Conservation (phyloP, 2,888 invertebrate genomes). For the Phaonia tiefii region DNA sequence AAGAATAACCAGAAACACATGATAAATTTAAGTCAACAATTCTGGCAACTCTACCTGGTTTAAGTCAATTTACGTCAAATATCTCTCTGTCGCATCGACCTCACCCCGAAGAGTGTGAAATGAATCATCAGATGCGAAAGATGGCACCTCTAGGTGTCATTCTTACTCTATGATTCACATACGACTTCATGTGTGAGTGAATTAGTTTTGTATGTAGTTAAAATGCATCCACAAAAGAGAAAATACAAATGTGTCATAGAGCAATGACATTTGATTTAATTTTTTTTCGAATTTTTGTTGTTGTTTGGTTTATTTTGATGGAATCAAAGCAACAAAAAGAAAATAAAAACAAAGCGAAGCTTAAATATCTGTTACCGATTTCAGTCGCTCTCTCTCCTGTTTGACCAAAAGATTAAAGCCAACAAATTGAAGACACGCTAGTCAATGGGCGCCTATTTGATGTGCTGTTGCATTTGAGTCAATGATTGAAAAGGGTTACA, state of each 20-base stretch:
- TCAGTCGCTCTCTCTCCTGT: background rate
- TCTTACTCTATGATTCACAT: too few species aligned
- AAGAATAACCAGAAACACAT: too few species aligned
- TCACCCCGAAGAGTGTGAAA: too few species aligned
- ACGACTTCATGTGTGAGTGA: background rate
- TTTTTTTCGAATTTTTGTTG: slow-evolving; percentile 16
- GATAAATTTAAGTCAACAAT: too few species aligned
- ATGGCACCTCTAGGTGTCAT: too few species aligned
- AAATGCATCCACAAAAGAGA: background rate
- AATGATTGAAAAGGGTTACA: background rate
- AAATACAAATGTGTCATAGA: slow-evolving; percentile 30
- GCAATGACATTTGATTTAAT: slow-evolving; percentile 34
- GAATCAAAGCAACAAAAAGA: background rate
- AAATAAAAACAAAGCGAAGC: slow-evolving; percentile 33
- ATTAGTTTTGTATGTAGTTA: background rate
- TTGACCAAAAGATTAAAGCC: slow-evolving; percentile 18
- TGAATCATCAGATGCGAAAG: too few species aligned
- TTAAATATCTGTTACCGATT: slow-evolving; percentile 25
- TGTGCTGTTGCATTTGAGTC: background rate
- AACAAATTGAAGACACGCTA: background rate
- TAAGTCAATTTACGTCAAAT: too few species aligned
- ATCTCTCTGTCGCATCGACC: too few species aligned
- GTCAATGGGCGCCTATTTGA: slow-evolving; percentile 23
- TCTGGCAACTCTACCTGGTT: too few species aligned
- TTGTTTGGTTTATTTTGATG: background rate